Percentiles rank a stretch among this genome's conserved stretches.
Evolutionary conservation across 2,888 invertebrate species (phyloP).

Genomic region (Drosophila nr. perissopoda): DNA sequence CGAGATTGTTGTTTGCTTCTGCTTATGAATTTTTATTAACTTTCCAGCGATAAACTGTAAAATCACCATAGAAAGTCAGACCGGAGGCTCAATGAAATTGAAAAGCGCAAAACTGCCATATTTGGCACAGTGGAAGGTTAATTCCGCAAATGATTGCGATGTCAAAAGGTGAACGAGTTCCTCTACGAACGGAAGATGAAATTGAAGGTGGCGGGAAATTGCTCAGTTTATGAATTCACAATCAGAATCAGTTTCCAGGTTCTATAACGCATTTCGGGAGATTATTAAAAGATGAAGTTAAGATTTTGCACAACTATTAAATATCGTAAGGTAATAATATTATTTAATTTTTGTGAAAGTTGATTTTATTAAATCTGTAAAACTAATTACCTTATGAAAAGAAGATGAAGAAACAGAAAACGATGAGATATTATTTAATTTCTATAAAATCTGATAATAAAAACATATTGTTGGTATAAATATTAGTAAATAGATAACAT

Average conservation of each 20-base stretch:
- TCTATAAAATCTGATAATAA: not conserved
- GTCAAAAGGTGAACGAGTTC: slow-evolving; percentile 19
- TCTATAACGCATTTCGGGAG: not conserved
- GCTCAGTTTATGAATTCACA: not conserved
- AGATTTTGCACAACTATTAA: not conserved
- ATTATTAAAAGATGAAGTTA: not conserved
- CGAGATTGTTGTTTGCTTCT: slow-evolving; percentile 54
- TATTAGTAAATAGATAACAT: not conserved
- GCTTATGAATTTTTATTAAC: slow-evolving; percentile 56
- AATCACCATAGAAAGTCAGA: slow-evolving; percentile 71
- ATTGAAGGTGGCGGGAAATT: not conserved
- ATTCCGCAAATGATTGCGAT: slow-evolving; percentile 31
- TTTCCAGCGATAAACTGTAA: slow-evolving; percentile 69
- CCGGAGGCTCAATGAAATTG: slow-evolving; percentile 41
- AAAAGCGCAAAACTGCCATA: slow-evolving; percentile 24
- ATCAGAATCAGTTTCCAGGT: not conserved
- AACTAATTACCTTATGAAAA: not conserved
- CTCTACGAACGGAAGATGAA: not conserved
- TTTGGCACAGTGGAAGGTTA: slow-evolving; percentile 45
- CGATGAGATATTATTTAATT: not conserved
- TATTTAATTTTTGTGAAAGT: not conserved
- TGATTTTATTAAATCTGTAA: not conserved
- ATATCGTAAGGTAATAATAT: not conserved
- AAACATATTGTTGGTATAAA: not conserved
- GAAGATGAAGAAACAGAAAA: not conserved